phyloP scores from a whole-genome alignment of 2,888 invertebrate species.

The Lasioglossum calceatum region DNA sequence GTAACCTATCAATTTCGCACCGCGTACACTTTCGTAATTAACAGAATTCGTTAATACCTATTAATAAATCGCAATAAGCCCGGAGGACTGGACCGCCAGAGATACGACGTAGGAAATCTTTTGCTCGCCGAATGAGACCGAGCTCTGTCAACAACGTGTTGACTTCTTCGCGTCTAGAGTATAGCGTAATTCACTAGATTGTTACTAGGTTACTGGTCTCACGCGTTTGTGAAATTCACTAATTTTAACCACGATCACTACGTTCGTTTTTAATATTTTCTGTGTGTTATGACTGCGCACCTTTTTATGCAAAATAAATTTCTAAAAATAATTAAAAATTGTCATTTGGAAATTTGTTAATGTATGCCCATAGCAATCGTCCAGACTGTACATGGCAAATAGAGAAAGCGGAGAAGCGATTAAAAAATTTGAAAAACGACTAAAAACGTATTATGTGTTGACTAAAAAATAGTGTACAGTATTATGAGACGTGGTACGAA shows the following conservation, averaged over 20 bases:
- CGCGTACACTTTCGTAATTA: slow-evolving; percentile 40
- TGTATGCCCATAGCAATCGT: background rate
- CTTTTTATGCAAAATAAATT: no score
- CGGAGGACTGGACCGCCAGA: background rate
- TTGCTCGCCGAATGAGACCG: background rate
- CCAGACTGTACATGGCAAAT: background rate
- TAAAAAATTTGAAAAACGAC: background rate
- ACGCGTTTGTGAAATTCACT: background rate
- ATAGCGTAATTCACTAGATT: background rate
- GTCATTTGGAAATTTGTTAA: background rate
- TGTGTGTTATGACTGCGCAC: background rate
- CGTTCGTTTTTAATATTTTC: background rate
- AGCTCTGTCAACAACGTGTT: background rate
- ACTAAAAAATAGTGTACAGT: background rate
- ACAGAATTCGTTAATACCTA: slow-evolving; percentile 30
- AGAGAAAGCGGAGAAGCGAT: background rate
- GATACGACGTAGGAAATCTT: slow-evolving; percentile 2
- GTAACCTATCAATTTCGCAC: slow-evolving; percentile 48
- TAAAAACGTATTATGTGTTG: background rate
- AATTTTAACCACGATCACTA: background rate
- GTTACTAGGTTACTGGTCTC: background rate
- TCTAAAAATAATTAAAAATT: no score
- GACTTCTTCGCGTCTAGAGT: background rate
- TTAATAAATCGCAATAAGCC: slow-evolving; percentile 10
- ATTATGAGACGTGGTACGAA: background rate